Percentiles rank a stretch among this genome's conserved stretches.
These are phyloP conservation scores for Plagiodera versicolora DNA, from an alignment of 2,888 invertebrate species.

Conservation along the genomic window DNA sequence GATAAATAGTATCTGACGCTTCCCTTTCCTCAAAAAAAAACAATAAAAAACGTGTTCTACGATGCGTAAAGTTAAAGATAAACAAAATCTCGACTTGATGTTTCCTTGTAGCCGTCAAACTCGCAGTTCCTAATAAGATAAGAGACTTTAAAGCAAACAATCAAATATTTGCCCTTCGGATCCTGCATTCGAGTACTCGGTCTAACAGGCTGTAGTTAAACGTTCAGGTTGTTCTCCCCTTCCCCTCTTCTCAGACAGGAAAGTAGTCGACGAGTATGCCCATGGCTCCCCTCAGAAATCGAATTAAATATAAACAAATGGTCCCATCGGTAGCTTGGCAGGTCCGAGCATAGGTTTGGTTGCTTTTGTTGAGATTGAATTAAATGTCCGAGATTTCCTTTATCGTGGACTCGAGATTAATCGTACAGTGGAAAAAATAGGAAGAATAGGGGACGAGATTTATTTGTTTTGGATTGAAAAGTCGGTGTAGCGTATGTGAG, in stretches of 20 bases:
- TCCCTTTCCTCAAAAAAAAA: neutral
- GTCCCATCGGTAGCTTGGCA: constrained; percentile 12
- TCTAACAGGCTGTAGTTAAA: constrained; percentile 20
- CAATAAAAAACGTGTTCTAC: constrained; percentile 19
- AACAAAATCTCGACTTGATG: constrained; percentile 38
- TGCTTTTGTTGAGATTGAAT: constrained; percentile 25
- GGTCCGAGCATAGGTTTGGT: constrained; percentile 15
- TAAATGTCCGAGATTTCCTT: constrained; percentile 12
- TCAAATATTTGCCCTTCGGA: constrained; percentile 33
- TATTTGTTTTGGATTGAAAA: neutral
- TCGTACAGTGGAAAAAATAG: constrained; percentile 1
- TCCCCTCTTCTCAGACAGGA: neutral
- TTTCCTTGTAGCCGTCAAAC: constrained; percentile 35
- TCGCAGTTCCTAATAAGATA: constrained; percentile 43
- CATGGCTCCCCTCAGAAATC: constrained; percentile 20
- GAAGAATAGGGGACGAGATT: neutral
- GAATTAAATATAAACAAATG: constrained; percentile 35
- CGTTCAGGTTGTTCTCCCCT: constrained; percentile 1
- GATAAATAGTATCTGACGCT: too few relatives aligned
- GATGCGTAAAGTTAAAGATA: constrained; percentile 32
- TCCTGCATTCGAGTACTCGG: constrained; percentile 10
- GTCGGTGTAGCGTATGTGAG: neutral
- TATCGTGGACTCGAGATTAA: neutral
- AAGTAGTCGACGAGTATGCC: neutral
- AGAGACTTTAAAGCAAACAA: constrained; percentile 43